Evolutionary conservation across 2,797 vertebrate species (phyloP).

Genomic region (Holocentrus rufus): DNA sequence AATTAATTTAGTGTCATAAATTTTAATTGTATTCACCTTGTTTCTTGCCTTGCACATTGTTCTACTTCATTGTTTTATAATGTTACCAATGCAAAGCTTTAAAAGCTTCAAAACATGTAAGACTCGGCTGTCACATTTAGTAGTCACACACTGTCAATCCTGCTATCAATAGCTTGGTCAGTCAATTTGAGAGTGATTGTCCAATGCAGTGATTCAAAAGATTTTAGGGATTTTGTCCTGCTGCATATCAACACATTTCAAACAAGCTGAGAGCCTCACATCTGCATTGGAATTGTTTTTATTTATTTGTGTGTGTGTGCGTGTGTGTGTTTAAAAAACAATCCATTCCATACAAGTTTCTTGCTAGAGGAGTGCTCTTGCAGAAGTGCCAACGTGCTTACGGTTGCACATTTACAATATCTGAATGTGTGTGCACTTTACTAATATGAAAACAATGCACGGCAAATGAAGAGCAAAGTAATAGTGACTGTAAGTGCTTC

Average conservation of each 20-base stretch:
- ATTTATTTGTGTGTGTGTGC: too few species aligned
- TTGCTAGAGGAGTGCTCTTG: too few species aligned
- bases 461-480: background rate
- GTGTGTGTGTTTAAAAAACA: background rate
- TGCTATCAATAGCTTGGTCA: slow-evolving; percentile 14
- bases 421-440: background rate
- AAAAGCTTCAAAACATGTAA: background rate
- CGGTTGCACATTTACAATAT: background rate
- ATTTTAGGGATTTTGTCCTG: too few species aligned
- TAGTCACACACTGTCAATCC: slow-evolving; percentile 14
- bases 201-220: slow-evolving; percentile 1
- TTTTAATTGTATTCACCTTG: background rate
- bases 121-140: background rate
- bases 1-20: slow-evolving; percentile 12
- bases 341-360: too few species aligned
- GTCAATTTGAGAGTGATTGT: slow-evolving; percentile 14
- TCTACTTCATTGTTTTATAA: too few species aligned
- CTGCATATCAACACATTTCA: background rate
- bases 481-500: too few species aligned
- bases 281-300: background rate
- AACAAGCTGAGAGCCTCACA: slow-evolving; percentile 15
- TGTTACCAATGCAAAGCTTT: slow-evolving; percentile 1
- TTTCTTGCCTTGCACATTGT: background rate
- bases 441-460: background rate
- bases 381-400: too few species aligned